phyloP scores from a whole-genome alignment of 53 echinoderm and acorn worm species.

The Holothuria scabra region DNA sequence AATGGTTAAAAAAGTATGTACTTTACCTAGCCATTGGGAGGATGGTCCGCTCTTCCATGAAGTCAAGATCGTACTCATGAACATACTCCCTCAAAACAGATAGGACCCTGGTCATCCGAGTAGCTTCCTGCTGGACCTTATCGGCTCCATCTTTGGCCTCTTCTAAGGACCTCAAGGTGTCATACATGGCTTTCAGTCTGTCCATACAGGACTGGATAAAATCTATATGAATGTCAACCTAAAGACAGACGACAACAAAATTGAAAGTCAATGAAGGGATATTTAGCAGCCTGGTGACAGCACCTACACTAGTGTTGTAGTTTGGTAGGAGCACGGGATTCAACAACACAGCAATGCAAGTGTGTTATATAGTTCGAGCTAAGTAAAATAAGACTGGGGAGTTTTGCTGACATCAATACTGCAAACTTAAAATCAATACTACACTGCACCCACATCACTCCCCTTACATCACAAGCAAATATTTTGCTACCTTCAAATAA shows the following conservation, averaged over 20 bases:
- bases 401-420: too few relatives aligned
- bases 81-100: conserved; percentile 95
- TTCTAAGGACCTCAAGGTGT: conserved; percentile 81
- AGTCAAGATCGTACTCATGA: conserved; percentile 93
- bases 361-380: too few relatives aligned
- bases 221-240: conserved; percentile 98
- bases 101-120: conserved; percentile 93
- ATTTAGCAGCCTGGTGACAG: too few relatives aligned
- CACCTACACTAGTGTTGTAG: too few relatives aligned
- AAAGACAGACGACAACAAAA: neutral
- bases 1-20: neutral
- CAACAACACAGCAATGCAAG: too few relatives aligned
- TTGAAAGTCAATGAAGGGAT: too few relatives aligned
- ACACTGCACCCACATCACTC: too few relatives aligned
- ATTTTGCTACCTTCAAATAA: too few relatives aligned
- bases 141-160: conserved; percentile 78
- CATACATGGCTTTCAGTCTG: conserved; percentile 94
- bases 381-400: too few relatives aligned
- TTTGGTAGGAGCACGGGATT: too few relatives aligned
- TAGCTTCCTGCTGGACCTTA: conserved; percentile 78
- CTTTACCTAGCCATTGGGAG: conserved; percentile 94
- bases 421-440: too few relatives aligned
- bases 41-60: conserved; percentile 94
- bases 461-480: too few relatives aligned
- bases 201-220: conserved; percentile 99